These are phyloP conservation scores for Pogoniulus pusillus DNA, from an alignment of 2,797 vertebrate genomes.

Conservation along the genomic window DNA sequence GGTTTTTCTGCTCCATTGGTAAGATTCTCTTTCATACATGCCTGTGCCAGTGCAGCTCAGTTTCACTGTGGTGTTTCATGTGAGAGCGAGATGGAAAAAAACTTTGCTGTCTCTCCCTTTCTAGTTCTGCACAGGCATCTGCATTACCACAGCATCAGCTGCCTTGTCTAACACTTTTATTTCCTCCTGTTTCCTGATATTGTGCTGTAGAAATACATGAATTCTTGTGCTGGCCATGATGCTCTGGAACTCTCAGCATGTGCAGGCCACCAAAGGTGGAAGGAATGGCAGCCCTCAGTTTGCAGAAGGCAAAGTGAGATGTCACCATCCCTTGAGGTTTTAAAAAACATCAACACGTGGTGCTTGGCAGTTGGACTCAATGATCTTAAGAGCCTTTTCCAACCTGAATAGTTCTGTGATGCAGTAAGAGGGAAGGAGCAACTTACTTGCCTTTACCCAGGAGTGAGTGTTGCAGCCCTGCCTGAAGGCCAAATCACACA, in stretches of 20 bases:
- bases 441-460: background rate
- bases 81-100: background rate
- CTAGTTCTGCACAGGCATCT: background rate
- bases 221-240: background rate
- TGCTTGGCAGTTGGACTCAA: fast-evolving
- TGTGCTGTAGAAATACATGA: background rate
- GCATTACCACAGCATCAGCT: background rate
- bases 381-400: background rate
- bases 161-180: background rate
- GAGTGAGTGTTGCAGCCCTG: fast-evolving
- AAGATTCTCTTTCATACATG: background rate
- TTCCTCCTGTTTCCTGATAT: background rate
- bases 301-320: background rate
- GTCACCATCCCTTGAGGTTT: background rate
- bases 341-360: fast-evolving
- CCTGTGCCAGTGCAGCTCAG: background rate
- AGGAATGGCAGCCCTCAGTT: background rate
- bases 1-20: background rate
- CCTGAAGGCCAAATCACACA: background rate
- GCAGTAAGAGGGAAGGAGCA: background rate
- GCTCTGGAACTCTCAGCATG: background rate
- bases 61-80: background rate
- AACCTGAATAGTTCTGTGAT: background rate
- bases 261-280: background rate
- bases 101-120: background rate